phyloP scores from a whole-genome alignment of 2,888 invertebrate genomes.

The Eupelmus urozonus region DNA sequence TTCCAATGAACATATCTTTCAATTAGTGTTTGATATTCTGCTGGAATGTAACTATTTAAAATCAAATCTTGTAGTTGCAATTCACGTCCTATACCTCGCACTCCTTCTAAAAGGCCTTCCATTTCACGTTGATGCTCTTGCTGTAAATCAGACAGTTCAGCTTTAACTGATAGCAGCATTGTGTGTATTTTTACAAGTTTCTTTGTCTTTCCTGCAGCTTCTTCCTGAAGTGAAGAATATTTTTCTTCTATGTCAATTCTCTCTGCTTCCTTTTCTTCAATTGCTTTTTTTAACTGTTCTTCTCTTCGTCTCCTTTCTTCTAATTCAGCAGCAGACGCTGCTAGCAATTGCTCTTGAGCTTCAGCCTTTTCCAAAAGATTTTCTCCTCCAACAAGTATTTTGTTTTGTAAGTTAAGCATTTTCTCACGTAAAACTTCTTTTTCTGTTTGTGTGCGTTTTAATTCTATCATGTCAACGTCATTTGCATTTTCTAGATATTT shows the following conservation, averaged over 20 bases:
- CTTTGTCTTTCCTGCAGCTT: slow-evolving; percentile 93
- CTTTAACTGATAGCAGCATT: slow-evolving; percentile 90
- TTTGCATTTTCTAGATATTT: slow-evolving; percentile 80
- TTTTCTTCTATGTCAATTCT: slow-evolving; percentile 95
- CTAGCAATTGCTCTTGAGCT: slow-evolving; percentile 92
- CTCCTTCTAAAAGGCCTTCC: slow-evolving; percentile 96
- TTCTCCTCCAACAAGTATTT: slow-evolving; percentile 98
- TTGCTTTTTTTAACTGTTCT: slow-evolving; percentile 87
- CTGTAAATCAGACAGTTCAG: slow-evolving; percentile 91
- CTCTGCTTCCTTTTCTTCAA: slow-evolving; percentile 95
- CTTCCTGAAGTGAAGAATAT: slow-evolving; percentile 96
- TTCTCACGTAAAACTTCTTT: slow-evolving; percentile 91
- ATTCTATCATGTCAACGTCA: slow-evolving; percentile 80
- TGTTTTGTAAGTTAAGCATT: slow-evolving; percentile 93
- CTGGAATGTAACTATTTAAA: slow-evolving; percentile 95
- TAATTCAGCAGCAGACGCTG: slow-evolving; percentile 90
- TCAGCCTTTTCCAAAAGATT: slow-evolving; percentile 98
- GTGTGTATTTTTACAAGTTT: slow-evolving; percentile 94
- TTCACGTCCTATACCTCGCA: slow-evolving; percentile 93
- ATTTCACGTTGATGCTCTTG: slow-evolving; percentile 98
- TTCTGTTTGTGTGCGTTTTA: slow-evolving; percentile 87
- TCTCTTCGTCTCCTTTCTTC: slow-evolving; percentile 89
- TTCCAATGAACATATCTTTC: slow-evolving; percentile 97
- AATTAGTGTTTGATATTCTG: slow-evolving; percentile 94
- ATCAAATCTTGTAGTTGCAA: slow-evolving; percentile 93